Conservation (phyloP, 2,888 invertebrate genomes). For the Cremastinae sp. region DNA sequence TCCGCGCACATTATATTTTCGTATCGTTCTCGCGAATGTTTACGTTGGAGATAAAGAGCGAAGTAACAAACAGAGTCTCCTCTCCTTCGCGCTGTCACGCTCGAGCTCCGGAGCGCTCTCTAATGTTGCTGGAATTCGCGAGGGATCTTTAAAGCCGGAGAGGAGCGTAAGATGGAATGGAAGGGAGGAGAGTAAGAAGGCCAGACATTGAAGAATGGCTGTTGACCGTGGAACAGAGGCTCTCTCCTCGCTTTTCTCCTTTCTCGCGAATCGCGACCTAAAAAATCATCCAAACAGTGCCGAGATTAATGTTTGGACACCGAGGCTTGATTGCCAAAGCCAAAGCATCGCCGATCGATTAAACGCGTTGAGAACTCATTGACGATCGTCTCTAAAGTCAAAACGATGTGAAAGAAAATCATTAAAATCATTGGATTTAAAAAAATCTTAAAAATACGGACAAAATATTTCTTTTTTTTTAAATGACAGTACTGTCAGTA, state of each 20-base stretch:
- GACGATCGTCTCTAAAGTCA: too few species aligned
- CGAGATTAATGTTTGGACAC: too few species aligned
- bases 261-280: background rate
- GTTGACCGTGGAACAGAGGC: slow-evolving; percentile 4
- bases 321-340: too few species aligned
- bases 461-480: too few species aligned
- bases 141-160: slow-evolving; percentile 33
- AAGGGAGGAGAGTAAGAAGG: slow-evolving; percentile 5
- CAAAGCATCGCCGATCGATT: too few species aligned
- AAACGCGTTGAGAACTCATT: too few species aligned
- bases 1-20: slow-evolving; percentile 14
- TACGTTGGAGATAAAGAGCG: slow-evolving; percentile 78
- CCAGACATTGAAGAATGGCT: slow-evolving; percentile 19
- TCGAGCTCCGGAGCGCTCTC: slow-evolving; percentile 41
- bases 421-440: too few species aligned
- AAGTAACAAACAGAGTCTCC: slow-evolving; percentile 74
- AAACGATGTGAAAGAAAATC: too few species aligned
- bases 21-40: slow-evolving; percentile 68
- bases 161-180: slow-evolving; percentile 14
- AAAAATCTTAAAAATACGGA: too few species aligned
- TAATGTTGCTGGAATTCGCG: slow-evolving; percentile 55
- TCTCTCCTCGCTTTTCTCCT: too few species aligned
- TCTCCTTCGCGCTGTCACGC: slow-evolving; percentile 59
- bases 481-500: too few species aligned
- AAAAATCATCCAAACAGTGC: background rate